Evolutionary conservation across 1,140 invertebrate genomes (phyloP), one percentile per base, ranked within the genome.

Genomic region (Caenorhabditis tropicalis): DNA sequence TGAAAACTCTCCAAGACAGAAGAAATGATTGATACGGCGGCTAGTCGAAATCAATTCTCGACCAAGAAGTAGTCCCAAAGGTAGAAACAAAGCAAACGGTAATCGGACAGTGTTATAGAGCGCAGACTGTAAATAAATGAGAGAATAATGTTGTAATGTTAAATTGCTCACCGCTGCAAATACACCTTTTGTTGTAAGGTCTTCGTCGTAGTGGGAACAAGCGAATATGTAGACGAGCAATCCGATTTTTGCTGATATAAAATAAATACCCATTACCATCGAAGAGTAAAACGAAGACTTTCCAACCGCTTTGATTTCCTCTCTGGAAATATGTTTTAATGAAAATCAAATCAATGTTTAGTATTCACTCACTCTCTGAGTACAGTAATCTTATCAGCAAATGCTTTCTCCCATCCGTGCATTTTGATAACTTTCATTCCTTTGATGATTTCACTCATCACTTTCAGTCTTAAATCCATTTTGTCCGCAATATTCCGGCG

Each of bases 401-500:
- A 65, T 9, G 29, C 15, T 9, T 33, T 19, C 15, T 65, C 58
- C 58, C 58, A 65, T 7, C 29, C 29, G 2, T 19, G 29, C 58
- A 65, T 65, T 36, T 65, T 65, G 58, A 65, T 36, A 33, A 65
- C 58, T 33, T 33, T 65, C 29, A 65, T 65, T 19, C 58, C 58
- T 4, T 65, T 33, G 3, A 65, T 65, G 7, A 36, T 33, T 36
- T 65, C 58, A 65, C 58, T 33, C 58, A 65, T 65, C 3, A 36
- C 15, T 65, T 65, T 65, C 58, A 65, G 36, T 6, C 58, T 12
- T 3, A 15, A 21, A 36, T 65, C 58, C 58, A 36, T 36, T 33
- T 24, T 6, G n/a, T 36, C 58, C 2, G 21, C 58, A n/a, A 65
- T 65, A n/a, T 65, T 65, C 5, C 16, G 9, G 4, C 58, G 12